Evolutionary conservation across 1,140 invertebrate species (phyloP).

Genomic region (Hyphantria cunea): DNA sequence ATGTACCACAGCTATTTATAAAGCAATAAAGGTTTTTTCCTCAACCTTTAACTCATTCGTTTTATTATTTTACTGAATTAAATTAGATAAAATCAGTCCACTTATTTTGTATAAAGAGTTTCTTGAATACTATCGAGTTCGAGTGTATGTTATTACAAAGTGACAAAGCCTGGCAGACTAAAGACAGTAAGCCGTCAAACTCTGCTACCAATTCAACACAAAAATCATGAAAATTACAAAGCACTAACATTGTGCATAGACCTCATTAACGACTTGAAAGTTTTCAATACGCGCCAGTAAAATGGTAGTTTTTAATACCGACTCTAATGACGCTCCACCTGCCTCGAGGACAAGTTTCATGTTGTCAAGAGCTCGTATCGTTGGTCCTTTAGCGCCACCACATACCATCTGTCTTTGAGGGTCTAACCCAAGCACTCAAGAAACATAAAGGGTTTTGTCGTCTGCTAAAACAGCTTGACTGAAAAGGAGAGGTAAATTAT

Average conservation of each 20-base stretch:
- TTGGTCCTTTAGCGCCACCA: conserved; percentile 88
- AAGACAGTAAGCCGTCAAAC: too few relatives aligned
- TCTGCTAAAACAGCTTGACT: conserved; percentile 93
- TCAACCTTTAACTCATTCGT: too few relatives aligned
- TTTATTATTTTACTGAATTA: too few relatives aligned
- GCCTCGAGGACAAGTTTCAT: conserved; percentile 88
- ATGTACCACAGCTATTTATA: too few relatives aligned
- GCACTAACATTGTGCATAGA: conserved; percentile 92
- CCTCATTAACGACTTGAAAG: conserved; percentile 90
- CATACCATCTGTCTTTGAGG: conserved; percentile 86
- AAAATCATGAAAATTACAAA: too few relatives aligned
- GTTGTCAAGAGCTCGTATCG: conserved; percentile 89
- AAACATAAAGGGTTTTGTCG: conserved; percentile 92
- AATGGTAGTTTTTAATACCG: conserved; percentile 93
- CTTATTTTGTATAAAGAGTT: too few relatives aligned
- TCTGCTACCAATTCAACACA: too few relatives aligned
- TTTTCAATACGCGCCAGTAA: conserved; percentile 91
- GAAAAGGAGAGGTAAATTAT: conserved; percentile 44
- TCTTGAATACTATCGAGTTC: too few relatives aligned
- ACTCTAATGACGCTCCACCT: conserved; percentile 86
- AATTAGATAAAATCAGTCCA: too few relatives aligned
- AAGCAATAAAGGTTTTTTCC: too few relatives aligned
- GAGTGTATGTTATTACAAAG: too few relatives aligned
- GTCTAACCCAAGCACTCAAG: conserved; percentile 92
- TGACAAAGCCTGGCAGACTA: too few relatives aligned